Base-by-base conservation (phyloP, 2,888 invertebrate species). In the Clusia tigrina region DNA sequence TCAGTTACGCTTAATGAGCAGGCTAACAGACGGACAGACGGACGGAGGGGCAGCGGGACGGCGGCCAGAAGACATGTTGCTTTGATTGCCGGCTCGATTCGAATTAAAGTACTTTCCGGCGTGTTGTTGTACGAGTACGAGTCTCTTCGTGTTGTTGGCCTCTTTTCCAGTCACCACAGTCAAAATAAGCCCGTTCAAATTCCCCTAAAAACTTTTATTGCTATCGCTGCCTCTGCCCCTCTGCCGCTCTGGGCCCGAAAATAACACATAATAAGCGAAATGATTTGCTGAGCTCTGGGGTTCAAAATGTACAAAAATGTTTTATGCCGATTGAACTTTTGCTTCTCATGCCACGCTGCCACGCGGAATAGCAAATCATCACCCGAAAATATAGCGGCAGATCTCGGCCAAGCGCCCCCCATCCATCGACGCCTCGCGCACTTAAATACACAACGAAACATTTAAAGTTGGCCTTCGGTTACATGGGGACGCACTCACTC, bases 1-100 rank as follows among this genome's bases (percentile, higher is more conserved):
- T 78, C 78, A 78, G 78, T 79, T 78, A 79, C 78, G 78, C 79
- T 78, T 77, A 78, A 75, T 79, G 79, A 78, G 80, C 78, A 78
- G 65, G 3, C 6, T 10, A n/a, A 32, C 32, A 32, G 32, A 32
- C 32, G 32, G 32, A 32, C 32, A 32, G 32, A 32, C 32, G 32
- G 32, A 32, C 32, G 12, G 32, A 32, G 6, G 32, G 32, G 12
- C 32, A 32, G 12, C 5, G 5, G 32, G 32, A 32, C 32, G 32
- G 32, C n/a, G n/a, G n/a, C n/a, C n/a, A n/a, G n/a, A n/a, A n/a
- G n/a, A n/a, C n/a, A n/a, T n/a, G n/a, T 32, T 6, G 32, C 32
- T 32, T 32, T 12, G 32, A 32, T 32, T 32, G 32, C 32, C 32
- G 32, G 32, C 32, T 9, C 32, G n/a, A n/a, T 32, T 32, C 12